A percentile compares a stretch with the other conserved stretches of the same genome.
Evolutionary conservation across 2,113 vertebrate species (phyloP).

Genomic region (Otocyon megalotis): DNA sequence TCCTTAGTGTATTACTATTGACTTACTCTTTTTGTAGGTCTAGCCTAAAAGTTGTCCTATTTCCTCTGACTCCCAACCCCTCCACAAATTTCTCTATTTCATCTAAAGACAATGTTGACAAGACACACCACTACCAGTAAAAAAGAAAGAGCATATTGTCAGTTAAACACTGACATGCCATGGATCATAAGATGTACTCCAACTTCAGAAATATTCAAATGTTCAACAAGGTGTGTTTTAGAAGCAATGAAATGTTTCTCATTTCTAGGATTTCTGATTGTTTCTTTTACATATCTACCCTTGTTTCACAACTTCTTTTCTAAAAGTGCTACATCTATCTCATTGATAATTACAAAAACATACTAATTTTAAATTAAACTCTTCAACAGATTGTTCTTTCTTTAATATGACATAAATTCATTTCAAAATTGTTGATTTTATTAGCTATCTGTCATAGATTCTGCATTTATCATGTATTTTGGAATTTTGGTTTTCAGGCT

Average conservation of each 20-base stretch:
- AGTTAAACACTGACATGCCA: neutral
- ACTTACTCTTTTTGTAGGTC: slow-evolving; percentile 3
- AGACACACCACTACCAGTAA: neutral
- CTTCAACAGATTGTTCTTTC: neutral
- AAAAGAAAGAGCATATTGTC: neutral
- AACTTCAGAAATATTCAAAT: neutral
- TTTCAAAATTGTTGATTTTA: neutral
- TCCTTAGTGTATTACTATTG: neutral
- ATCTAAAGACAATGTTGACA: neutral
- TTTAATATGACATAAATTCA: slow-evolving; percentile 20
- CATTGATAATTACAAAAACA: neutral
- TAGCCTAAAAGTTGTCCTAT: neutral
- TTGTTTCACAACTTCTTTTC: neutral
- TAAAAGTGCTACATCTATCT: neutral
- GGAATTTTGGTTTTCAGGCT: slow-evolving; percentile 17
- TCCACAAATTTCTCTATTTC: neutral
- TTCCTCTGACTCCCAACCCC: neutral
- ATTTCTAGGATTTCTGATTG: neutral
- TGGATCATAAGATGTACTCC: neutral
- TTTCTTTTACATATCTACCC: neutral
- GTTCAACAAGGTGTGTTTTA: neutral
- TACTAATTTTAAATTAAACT: neutral
- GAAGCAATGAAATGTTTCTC: neutral
- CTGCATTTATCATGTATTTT: neutral
- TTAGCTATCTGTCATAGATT: neutral